Base-by-base conservation (phyloP, 2,797 vertebrate genomes). In the Carcharodon carcharias region DNA sequence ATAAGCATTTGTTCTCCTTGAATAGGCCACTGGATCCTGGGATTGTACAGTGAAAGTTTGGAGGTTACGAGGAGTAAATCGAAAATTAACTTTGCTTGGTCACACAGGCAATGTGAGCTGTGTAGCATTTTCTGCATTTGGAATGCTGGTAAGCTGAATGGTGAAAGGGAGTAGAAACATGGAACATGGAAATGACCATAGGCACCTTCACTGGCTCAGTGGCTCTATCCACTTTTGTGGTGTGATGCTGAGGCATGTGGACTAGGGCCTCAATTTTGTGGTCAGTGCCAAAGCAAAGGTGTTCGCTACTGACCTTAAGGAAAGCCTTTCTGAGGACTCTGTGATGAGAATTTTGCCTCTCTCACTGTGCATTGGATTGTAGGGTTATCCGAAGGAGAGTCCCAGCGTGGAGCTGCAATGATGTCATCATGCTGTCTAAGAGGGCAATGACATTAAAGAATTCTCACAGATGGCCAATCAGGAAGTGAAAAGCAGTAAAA, bases 11-110 rank as follows among this genome's bases (percentile, higher is more conserved):
- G 12, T 16, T 96, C 21, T 96, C 50, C 58, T 96, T 2, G n/a
- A 96, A 2, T 96, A 97, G 97, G 97, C 97, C 95, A 97, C 98
- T 0, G 97, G 98, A 9, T 98, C 97, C 93, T 98, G 97, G 97
- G 97, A 98, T 96, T 96, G 96, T 2, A 97, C 96, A 16, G 96
- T 97, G 14, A 96, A 77, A 89, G 96, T 97, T 56, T 98, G 98
- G 97, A 96, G 96, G 96, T 96, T 97, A 2, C 23, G 73, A 11
- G 93, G 9, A 0, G 63, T 82, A 8, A 94, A 67, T 14, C 95
- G 71, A 9, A 67, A 88, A 21, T 93, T 40, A 67, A 96, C 87
- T 14, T 96, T 97, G 89, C 73, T 97, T n/a, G 96, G 97, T 45
- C 97, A 97, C 89, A 96, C 56, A 0, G 97, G 97, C 91, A 97